Percentiles rank a stretch among this genome's conserved stretches.
Conservation (phyloP, 2,888 invertebrate species). For the Dendrolimus houi region DNA sequence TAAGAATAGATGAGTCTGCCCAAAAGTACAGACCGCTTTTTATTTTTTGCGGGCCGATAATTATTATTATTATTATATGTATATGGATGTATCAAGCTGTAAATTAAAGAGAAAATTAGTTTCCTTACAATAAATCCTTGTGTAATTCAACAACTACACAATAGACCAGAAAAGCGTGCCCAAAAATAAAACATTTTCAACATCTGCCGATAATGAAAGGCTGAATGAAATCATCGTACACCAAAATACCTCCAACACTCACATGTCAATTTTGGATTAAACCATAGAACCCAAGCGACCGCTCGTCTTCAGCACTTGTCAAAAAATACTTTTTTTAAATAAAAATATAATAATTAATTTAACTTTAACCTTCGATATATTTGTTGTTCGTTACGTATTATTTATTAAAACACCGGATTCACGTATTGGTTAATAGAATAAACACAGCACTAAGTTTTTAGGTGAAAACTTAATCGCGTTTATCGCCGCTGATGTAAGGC, state of each 20-base stretch:
- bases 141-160: neutral
- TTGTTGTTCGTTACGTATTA: neutral
- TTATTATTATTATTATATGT: no score
- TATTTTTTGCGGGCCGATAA: no score
- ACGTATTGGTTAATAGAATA: neutral
- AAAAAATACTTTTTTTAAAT: neutral
- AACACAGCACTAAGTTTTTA: neutral
- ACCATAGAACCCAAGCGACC: neutral
- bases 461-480: neutral
- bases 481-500: constrained; percentile 4
- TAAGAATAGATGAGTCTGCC: no score
- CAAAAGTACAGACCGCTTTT: no score
- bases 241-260: neutral
- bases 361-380: neutral
- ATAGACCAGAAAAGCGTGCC: neutral
- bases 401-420: neutral
- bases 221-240: neutral
- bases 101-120: no score
- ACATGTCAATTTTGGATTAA: neutral
- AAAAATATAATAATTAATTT: no score
- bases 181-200: neutral
- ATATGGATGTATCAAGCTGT: no score
- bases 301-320: neutral
- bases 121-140: no score
- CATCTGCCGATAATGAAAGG: neutral